Base-by-base conservation (phyloP, 1,140 invertebrate genomes). In the Sesamia nonagrioides region DNA sequence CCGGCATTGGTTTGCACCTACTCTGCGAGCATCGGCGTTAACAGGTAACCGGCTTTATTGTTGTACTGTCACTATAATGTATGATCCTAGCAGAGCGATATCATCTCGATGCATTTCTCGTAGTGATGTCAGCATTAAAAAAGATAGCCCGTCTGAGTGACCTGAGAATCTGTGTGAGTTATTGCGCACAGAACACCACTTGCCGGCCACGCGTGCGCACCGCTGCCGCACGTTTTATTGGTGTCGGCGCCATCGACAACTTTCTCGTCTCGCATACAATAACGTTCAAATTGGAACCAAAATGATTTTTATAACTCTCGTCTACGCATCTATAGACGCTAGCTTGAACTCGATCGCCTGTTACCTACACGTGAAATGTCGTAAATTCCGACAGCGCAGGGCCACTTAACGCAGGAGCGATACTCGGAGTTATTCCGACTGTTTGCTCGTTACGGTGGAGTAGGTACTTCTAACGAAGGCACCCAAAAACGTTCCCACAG, bases 401-500 rank as follows among this genome's bases (percentile, higher is more conserved):
- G 87, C 89, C 90, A 93, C 93, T 93, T 92, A 92, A 90, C 91
- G 86, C 85, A 86, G 88, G 86, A 87, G 86, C 89, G 89, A 91
- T 91, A 92, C 86, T 88, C 82, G 86, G 85, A 89, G 89, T 89
- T 88, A 89, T 89, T 90, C 80, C 72, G 88, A 79, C 79, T 94
- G 91, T 92, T 94, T 93, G 91, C 89, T 93, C 88, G 91, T 91
- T 91, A 92, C 88, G 74, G 83, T 87, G 77, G 88, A 92, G 89
- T 91, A 90, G 84, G 87, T 89, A 91, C 91, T 93, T 90, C 87
- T 92, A 89, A 93, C 89, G 90, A 90, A 92, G 87, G 88, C 92
- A 91, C 87, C 91, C 84, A 88, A 88, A 91, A 93, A 88, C 88
- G 86, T 95, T 95, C 93, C 93, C 93, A 95, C 93, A 94, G 91